Evolutionary conservation across 2,888 invertebrate species (phyloP), one percentile per base, ranked within the genome.

Genomic region (Leptopterna dolabrata): DNA sequence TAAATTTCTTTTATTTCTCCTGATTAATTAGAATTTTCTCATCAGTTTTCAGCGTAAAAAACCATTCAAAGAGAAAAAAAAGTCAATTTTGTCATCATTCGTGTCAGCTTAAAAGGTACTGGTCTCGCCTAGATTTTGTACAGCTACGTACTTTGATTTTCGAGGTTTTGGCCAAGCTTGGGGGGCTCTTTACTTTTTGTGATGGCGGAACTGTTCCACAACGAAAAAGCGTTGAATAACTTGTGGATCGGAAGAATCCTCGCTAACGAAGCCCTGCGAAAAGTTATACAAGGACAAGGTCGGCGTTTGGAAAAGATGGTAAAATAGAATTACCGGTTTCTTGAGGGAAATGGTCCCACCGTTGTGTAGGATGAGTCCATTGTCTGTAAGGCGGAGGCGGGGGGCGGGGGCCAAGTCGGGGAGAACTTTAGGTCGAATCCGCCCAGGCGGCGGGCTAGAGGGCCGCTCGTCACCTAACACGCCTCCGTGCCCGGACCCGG

Each of bases 361-460:
- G 6, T 95, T 95, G 90, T 96, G 96, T 86, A 97, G 92, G 91
- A 96, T 96, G 90, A 95, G 95, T 82, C 97, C 97, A 92, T 97
- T 97, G 92, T 96, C 95, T 2, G 97, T 97, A 87, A 95, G 94
- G 89, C 96, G 94, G 86, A 97, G 92, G 89, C 94, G 93, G 89
- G 95, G 95, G 13, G 94, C 94, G 90, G 94, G 94, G 81, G 94
- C 92, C 87, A 95, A 92, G 88, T 95, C 94, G 11, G 96, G 96
- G 43, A 96, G 93, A 87, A 96, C 96, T 93, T 95, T 94, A 43
- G 92, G 82, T 24, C 82, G 81, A 45, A 87, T 76, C 19, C 87
- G 36, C 27, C 87, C 87, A 24, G 90, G 89, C 70, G 90, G 90
- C 16, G 83, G 87, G 29, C 76, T 70, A 13, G 85, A 84, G 41